phyloP scores from a whole-genome alignment of 2,797 vertebrate species.

The Paguma larvata region DNA sequence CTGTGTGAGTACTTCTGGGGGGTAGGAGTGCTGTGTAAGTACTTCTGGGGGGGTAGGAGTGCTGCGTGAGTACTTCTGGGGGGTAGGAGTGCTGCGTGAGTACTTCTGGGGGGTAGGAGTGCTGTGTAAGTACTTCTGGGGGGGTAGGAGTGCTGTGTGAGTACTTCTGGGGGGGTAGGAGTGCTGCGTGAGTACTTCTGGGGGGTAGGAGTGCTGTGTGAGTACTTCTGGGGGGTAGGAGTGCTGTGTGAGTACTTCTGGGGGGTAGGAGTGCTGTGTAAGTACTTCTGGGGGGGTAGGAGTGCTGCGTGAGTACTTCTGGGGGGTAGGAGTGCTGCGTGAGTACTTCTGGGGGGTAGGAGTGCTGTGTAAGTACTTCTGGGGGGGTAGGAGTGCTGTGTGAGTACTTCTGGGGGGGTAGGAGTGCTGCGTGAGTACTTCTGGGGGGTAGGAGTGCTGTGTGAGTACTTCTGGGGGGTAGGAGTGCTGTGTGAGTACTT shows the following conservation, averaged over 20 bases:
- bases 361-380: slow-evolving; percentile 95
- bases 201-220: slow-evolving; percentile 97
- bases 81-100: slow-evolving; percentile 98
- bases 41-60: slow-evolving; percentile 89
- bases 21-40: slow-evolving; percentile 99
- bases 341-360: slow-evolving; percentile 89
- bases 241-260: slow-evolving; percentile 94
- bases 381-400: slow-evolving; percentile 96
- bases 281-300: slow-evolving; percentile 90
- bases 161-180: slow-evolving; percentile 90
- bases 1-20: slow-evolving; percentile 92
- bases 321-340: slow-evolving; percentile 96
- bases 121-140: slow-evolving; percentile 93
- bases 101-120: slow-evolving; percentile 90
- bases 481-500: slow-evolving; percentile 96
- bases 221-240: slow-evolving; percentile 91
- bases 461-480: slow-evolving; percentile 91
- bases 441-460: slow-evolving; percentile 94
- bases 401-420: slow-evolving; percentile 90
- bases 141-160: slow-evolving; percentile 98
- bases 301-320: slow-evolving; percentile 95
- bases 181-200: slow-evolving; percentile 94
- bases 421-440: slow-evolving; percentile 96
- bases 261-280: slow-evolving; percentile 97
- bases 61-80: slow-evolving; percentile 93